A percentile compares a stretch with the other conserved stretches of the same genome.
phyloP scores from a whole-genome alignment of 2,888 invertebrate species.

The Nomada ferruginata region DNA sequence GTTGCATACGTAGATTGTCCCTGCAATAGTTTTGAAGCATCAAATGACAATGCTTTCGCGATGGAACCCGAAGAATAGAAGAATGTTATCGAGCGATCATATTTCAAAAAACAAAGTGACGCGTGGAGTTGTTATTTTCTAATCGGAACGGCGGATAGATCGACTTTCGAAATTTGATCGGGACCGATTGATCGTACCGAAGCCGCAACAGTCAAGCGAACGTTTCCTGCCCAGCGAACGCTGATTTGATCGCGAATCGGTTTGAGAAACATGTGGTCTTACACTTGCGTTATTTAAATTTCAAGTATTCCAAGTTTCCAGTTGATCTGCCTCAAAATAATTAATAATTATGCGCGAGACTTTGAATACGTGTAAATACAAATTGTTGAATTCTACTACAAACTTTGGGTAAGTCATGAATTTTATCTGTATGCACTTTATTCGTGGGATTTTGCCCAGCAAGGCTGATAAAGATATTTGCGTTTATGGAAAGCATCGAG shows the following conservation, averaged over 20 bases:
- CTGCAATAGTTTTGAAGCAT: constrained; percentile 27
- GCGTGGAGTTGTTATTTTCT: constrained; percentile 22
- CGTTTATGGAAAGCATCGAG: no score
- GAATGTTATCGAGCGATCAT: constrained; percentile 35
- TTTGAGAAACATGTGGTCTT: background rate
- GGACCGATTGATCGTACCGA: constrained; percentile 22
- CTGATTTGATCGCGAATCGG: background rate
- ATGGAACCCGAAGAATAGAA: constrained; percentile 20
- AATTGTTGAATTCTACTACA: constrained; percentile 31
- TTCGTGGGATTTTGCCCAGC: no score
- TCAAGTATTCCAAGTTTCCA: no score
- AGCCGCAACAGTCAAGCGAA: background rate
- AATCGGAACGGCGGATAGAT: constrained; percentile 48
- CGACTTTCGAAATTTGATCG: constrained; percentile 59
- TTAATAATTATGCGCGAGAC: constrained; percentile 17
- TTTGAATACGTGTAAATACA: constrained; percentile 51
- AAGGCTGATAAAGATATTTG: no score
- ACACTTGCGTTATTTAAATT: no score
- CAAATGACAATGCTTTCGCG: background rate
- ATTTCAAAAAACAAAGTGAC: constrained; percentile 20
- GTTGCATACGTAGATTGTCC: background rate
- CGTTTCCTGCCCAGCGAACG: background rate
- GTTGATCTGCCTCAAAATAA: no score
- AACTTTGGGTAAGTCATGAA: constrained; percentile 50
- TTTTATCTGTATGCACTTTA: background rate